A percentile compares a stretch with the other conserved stretches of the same genome.
phyloP scores from a whole-genome alignment of 2,797 vertebrate genomes.

The Eremophila alpestris region DNA sequence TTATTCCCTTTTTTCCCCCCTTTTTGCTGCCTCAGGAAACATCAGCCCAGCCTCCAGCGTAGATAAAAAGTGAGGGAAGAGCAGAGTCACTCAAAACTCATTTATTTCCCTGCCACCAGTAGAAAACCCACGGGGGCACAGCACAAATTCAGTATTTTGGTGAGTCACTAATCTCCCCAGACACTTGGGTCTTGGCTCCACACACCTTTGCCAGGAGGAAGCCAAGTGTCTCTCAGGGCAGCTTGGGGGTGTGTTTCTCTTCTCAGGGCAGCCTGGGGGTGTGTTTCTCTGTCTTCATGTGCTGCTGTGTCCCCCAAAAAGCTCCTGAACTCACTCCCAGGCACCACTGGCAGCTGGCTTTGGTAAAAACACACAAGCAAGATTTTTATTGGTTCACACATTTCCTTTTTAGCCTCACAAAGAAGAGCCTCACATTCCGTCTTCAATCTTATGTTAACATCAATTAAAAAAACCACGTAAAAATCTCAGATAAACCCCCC shows the following conservation, averaged over 20 bases:
- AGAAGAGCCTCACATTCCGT: background rate
- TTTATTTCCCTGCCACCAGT: rapidly evolving
- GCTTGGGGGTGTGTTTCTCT: background rate
- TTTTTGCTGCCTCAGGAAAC: background rate
- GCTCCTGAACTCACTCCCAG: background rate
- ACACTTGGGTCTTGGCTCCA: background rate
- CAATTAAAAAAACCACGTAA: constrained; percentile 17
- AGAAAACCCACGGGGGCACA: background rate
- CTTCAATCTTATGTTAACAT: background rate
- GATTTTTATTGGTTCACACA: constrained; percentile 44
- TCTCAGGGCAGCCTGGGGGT: background rate
- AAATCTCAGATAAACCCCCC: background rate
- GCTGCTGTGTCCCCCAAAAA: background rate
- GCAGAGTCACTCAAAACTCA: background rate
- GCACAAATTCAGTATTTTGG: background rate
- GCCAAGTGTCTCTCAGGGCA: background rate
- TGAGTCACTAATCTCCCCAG: background rate
- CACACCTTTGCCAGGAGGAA: background rate
- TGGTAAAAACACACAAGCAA: background rate
- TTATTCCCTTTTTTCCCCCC: too few species aligned
- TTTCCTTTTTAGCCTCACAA: constrained; percentile 54
- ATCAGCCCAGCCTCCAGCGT: background rate
- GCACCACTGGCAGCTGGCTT: background rate
- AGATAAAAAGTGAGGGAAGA: background rate
- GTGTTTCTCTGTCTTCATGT: background rate